phyloP scores from a whole-genome alignment of 2,888 invertebrate genomes.

The Melanophora roralis region DNA sequence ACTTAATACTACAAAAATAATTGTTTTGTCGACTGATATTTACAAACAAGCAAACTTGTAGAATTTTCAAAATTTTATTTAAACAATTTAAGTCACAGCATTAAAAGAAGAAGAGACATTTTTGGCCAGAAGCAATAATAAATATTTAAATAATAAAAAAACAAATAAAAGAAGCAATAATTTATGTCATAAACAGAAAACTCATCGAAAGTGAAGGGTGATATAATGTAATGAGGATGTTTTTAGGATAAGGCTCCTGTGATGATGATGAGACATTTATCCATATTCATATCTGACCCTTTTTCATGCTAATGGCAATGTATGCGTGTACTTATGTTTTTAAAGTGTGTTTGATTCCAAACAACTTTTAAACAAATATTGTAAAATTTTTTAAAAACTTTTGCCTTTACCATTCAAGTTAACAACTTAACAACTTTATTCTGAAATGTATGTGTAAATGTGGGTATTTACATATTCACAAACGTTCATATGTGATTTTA shows the following conservation, averaged over 20 bases:
- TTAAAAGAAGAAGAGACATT: slow-evolving; percentile 62
- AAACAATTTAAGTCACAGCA: slow-evolving; percentile 73
- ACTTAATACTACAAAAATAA: slow-evolving; percentile 59
- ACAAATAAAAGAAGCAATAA: slow-evolving; percentile 26
- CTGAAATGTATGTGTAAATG: too few species aligned
- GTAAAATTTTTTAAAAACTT: slow-evolving; percentile 45
- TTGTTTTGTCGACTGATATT: neutral
- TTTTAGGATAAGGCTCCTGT: slow-evolving; percentile 16
- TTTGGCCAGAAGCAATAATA: slow-evolving; percentile 69
- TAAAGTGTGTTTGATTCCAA: slow-evolving; percentile 28
- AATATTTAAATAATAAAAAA: slow-evolving; percentile 65
- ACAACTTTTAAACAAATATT: slow-evolving; percentile 54
- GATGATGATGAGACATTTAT: neutral
- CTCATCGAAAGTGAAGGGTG: neutral
- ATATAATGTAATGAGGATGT: slow-evolving; percentile 24
- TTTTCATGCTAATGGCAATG: neutral
- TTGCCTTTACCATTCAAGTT: slow-evolving; percentile 37
- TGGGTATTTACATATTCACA: too few species aligned
- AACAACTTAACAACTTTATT: slow-evolving; percentile 20
- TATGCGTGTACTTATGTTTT: neutral
- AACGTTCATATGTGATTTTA: neutral
- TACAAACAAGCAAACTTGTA: neutral
- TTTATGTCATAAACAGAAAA: slow-evolving; percentile 14
- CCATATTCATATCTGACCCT: slow-evolving; percentile 40
- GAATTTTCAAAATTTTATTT: slow-evolving; percentile 71